These are phyloP conservation scores for Micromys minutus DNA, from an alignment of 2,113 vertebrate genomes.

Conservation along the genomic window DNA sequence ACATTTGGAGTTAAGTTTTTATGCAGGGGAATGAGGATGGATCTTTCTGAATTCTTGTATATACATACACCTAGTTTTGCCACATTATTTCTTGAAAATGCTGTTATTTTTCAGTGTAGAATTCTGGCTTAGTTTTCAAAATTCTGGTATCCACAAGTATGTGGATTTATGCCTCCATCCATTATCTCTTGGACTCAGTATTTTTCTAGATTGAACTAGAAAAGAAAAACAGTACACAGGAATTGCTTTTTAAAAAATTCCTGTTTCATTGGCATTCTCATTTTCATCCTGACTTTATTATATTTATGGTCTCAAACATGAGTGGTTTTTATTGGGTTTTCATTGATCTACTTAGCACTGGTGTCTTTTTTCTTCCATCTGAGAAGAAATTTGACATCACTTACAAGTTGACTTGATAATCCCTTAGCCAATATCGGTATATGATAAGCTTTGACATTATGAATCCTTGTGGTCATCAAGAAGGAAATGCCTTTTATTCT, in stretches of 20 bases:
- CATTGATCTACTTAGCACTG: slow-evolving; percentile 15
- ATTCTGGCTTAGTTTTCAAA: not conserved
- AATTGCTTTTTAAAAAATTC: not conserved
- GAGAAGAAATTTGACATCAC: slow-evolving; percentile 41
- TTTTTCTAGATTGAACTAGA: not conserved
- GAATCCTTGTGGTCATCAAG: slow-evolving; percentile 24
- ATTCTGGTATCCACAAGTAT: not conserved
- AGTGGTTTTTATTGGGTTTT: slow-evolving; percentile 26
- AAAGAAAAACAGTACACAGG: not conserved
- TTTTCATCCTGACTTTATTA: slow-evolving; percentile 53
- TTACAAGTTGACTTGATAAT: slow-evolving; percentile 22
- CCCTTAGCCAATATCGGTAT: not conserved
- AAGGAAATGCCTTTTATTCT: slow-evolving; percentile 42
- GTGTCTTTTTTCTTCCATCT: not conserved
- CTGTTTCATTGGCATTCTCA: slow-evolving; percentile 12
- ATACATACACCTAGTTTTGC: not conserved
- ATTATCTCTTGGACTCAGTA: not conserved
- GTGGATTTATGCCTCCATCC: not conserved
- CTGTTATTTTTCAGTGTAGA: not conserved
- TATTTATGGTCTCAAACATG: slow-evolving; percentile 37
- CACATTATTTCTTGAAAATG: not conserved
- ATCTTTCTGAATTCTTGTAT: not conserved
- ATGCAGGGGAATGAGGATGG: not conserved
- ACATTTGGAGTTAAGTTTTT: not conserved
- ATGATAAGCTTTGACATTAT: slow-evolving; percentile 39